These are phyloP conservation scores for Phoenicopterus ruber DNA, from an alignment of 2,113 vertebrate genomes.

Conservation along the genomic window DNA sequence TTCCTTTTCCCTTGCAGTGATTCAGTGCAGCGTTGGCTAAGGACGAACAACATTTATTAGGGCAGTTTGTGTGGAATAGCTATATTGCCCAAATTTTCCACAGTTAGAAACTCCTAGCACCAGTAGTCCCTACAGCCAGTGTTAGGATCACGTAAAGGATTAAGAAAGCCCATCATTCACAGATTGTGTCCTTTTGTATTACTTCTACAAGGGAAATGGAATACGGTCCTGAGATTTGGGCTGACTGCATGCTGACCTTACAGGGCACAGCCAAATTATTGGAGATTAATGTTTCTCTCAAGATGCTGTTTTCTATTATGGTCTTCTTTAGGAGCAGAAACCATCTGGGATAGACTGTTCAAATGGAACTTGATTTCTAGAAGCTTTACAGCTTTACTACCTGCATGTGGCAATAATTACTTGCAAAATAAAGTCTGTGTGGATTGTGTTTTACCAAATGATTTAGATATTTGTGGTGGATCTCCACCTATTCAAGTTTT, in stretches of 20 bases:
- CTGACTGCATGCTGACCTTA: not conserved
- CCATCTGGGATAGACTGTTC: not conserved
- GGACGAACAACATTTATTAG: not conserved
- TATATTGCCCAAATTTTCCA: not conserved
- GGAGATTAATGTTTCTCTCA: constrained; percentile 1
- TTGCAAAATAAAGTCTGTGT: not conserved
- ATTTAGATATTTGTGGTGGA: constrained; percentile 33
- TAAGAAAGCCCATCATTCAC: not conserved
- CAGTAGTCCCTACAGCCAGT: not conserved
- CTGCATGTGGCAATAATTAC: not conserved
- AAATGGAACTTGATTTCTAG: constrained; percentile 27
- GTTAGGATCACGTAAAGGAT: not conserved
- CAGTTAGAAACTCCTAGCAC: not conserved
- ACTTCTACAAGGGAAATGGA: not conserved
- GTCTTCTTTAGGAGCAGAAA: not conserved
- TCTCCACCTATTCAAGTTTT: constrained; percentile 9
- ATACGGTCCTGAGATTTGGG: not conserved
- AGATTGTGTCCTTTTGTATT: not conserved
- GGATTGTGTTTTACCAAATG: not conserved
- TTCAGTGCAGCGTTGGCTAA: not conserved
- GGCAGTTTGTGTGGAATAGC: not conserved
- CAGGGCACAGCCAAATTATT: not conserved
- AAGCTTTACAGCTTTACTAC: not conserved
- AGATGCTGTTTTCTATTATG: not conserved
- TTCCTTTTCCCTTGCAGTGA: not conserved